These are phyloP conservation scores for Beroe ovata DNA, from an alignment of 37 sponge, comb jelly and placozoan genomes.

Conservation along the genomic window DNA sequence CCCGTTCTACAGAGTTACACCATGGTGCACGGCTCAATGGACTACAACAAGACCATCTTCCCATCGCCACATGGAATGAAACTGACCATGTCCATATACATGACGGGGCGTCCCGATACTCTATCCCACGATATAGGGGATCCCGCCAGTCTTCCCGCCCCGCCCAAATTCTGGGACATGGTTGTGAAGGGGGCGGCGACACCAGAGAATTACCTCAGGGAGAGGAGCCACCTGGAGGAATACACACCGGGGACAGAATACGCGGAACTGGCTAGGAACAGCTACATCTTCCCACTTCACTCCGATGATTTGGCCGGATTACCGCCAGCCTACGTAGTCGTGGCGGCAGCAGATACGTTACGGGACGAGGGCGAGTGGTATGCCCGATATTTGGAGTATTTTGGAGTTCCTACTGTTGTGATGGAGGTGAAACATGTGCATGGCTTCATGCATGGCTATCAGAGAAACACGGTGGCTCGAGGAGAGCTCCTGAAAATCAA, in stretches of 20 bases:
- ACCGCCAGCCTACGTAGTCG: slow-evolving; percentile 6
- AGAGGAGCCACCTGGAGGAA: background rate
- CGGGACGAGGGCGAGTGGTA: slow-evolving; percentile 34
- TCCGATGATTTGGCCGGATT: background rate
- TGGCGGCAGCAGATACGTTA: slow-evolving; percentile 26
- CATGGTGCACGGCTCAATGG: background rate
- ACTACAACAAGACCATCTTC: background rate
- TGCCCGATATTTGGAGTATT: background rate
- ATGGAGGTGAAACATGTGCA: slow-evolving; percentile 2
- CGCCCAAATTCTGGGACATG: slow-evolving; percentile 14
- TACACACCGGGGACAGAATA: background rate
- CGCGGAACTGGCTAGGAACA: background rate
- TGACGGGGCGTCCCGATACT: background rate
- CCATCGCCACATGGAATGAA: background rate
- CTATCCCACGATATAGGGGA: background rate
- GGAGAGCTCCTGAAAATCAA: slow-evolving; percentile 20
- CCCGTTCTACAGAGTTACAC: slow-evolving; percentile 20
- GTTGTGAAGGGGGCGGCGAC: background rate
- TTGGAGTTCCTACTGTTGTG: background rate
- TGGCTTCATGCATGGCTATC: background rate
- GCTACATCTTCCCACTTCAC: slow-evolving; percentile 17
- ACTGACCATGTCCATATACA: background rate
- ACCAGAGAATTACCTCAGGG: background rate
- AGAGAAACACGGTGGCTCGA: background rate
- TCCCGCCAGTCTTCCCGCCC: background rate